These are phyloP conservation scores for Apolygus lucorum DNA, from an alignment of 1,140 invertebrate genomes.

Conservation along the genomic window DNA sequence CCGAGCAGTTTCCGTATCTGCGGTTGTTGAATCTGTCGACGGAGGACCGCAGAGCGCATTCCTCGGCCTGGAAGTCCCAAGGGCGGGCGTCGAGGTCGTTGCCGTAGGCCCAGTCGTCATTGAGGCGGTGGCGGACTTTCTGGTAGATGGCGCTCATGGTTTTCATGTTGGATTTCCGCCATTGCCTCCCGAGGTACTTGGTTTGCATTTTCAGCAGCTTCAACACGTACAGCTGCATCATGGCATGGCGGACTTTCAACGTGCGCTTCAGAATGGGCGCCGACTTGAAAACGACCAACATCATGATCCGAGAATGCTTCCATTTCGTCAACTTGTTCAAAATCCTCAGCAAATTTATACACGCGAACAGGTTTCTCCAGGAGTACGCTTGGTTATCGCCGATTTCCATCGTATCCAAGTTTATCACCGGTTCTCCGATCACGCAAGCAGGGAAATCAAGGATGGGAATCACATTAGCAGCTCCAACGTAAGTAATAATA, in stretches of 20 bases:
- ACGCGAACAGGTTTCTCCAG: constrained; percentile 97
- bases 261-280: constrained; percentile 96
- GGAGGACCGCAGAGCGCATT: constrained; percentile 83
- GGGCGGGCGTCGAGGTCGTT: constrained; percentile 94
- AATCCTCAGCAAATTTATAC: constrained; percentile 93
- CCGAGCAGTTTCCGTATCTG: constrained; percentile 53
- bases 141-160: constrained; percentile 98
- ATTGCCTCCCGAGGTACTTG: constrained; percentile 96
- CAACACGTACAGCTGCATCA: constrained; percentile 97
- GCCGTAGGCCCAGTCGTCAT: constrained; percentile 99
- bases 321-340: constrained; percentile 98
- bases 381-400: constrained; percentile 80
- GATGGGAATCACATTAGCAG: constrained; percentile 90
- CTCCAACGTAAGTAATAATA: constrained; percentile 87
- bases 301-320: constrained; percentile 99
- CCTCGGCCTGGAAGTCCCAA: constrained; percentile 98
- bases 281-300: constrained; percentile 99
- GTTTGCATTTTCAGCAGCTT: constrained; percentile 99
- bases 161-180: constrained; percentile 99
- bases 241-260: constrained; percentile 88
- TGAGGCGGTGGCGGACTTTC: constrained; percentile 87
- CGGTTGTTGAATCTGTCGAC: constrained; percentile 94
- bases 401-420: constrained; percentile 84
- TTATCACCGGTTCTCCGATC: constrained; percentile 90
- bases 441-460: constrained; percentile 94